Evolutionary conservation across 2,888 invertebrate species (phyloP).

Genomic region (Leuctra nigra): DNA sequence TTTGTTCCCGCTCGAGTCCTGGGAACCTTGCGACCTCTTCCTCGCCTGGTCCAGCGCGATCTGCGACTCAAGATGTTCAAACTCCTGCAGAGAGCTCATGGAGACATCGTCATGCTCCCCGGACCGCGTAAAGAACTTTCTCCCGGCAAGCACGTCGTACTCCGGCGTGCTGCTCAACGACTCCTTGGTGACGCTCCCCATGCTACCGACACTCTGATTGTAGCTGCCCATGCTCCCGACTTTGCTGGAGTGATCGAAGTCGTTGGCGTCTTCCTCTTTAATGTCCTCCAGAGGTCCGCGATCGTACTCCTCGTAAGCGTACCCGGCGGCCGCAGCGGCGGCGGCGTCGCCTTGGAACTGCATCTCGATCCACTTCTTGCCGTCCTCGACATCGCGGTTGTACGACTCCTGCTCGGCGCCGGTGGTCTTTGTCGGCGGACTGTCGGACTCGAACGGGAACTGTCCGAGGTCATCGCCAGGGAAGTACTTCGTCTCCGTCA

Average conservation of each 20-base stretch:
- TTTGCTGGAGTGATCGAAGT: conserved; percentile 66
- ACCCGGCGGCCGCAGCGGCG: conserved; percentile 52
- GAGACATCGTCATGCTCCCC: conserved; percentile 91
- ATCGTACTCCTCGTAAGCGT: conserved; percentile 72
- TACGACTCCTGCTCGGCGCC: conserved; percentile 41
- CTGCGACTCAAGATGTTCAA: conserved; percentile 84
- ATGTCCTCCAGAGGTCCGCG: conserved; percentile 83
- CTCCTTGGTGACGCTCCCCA: conserved; percentile 70
- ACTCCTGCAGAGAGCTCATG: conserved; percentile 88
- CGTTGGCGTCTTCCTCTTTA: conserved; percentile 85
- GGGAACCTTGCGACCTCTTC: conserved; percentile 65
- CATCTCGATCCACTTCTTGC: conserved; percentile 86
- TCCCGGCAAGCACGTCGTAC: conserved; percentile 77
- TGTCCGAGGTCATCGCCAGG: conserved; percentile 51
- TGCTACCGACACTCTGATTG: conserved; percentile 65
- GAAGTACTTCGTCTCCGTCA: conserved; percentile 44
- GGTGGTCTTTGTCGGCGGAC: conserved; percentile 13
- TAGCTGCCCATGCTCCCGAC: conserved; percentile 67
- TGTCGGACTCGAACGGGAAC: conserved; percentile 54
- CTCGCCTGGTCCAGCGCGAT: conserved; percentile 66
- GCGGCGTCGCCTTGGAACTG: conserved; percentile 69
- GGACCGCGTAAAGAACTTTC: conserved; percentile 70
- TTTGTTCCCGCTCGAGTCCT: conserved; percentile 82
- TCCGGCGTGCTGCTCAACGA: conserved; percentile 90
- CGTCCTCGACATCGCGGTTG: conserved; percentile 53